phyloP scores from a whole-genome alignment of 2,797 vertebrate species.

The Sternarchorhynchus goeldii region DNA sequence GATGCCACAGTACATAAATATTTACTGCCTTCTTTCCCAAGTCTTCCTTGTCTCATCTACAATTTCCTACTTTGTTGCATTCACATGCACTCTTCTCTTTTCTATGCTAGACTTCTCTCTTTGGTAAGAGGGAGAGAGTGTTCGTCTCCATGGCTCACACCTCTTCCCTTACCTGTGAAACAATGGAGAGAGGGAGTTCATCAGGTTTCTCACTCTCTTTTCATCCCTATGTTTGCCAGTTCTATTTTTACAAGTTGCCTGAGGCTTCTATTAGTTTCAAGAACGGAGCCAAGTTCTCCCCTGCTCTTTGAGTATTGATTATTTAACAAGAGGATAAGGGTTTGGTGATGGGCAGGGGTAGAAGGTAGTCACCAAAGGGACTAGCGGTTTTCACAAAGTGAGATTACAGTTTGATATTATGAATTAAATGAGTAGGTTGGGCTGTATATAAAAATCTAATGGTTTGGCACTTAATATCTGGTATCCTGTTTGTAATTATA shows the following conservation, averaged over 20 bases:
- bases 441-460: too few relatives aligned
- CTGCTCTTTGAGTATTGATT: constrained; percentile 38
- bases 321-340: constrained; percentile 28
- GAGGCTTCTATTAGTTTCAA: constrained; percentile 51
- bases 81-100: too few relatives aligned
- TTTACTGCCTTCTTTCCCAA: too few relatives aligned
- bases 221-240: constrained; percentile 38
- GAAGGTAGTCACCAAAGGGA: constrained; percentile 5
- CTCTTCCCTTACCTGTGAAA: neutral
- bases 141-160: too few relatives aligned
- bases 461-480: too few relatives aligned
- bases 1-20: too few relatives aligned
- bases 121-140: too few relatives aligned
- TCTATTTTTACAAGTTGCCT: constrained; percentile 49
- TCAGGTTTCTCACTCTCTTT: constrained; percentile 29
- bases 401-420: neutral
- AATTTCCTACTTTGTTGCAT: too few relatives aligned
- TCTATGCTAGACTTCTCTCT: too few relatives aligned
- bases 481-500: too few relatives aligned
- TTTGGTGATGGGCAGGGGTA: neutral
- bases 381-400: neutral
- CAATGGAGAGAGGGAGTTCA: constrained; percentile 21
- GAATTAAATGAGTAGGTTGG: too few relatives aligned
- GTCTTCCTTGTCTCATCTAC: too few relatives aligned
- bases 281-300: constrained; percentile 46